phyloP scores from a whole-genome alignment of 2,113 vertebrate species.

The Pedetes capensis region DNA sequence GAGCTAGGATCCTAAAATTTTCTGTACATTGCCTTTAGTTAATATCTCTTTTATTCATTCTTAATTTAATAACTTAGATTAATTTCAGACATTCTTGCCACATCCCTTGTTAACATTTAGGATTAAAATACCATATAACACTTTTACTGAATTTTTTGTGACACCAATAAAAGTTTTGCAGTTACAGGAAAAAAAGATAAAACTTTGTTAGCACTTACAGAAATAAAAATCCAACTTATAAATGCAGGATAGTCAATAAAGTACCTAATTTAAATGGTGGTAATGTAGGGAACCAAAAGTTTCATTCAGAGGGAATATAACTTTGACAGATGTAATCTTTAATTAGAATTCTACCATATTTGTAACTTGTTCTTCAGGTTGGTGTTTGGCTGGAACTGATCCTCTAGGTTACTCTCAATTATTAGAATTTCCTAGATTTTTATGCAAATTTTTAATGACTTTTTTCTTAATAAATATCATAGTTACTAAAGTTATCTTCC shows the following conservation, averaged over 20 bases:
- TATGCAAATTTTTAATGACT: neutral
- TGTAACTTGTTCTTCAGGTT: neutral
- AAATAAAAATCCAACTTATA: neutral
- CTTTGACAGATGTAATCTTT: neutral
- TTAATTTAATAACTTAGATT: slow-evolving; percentile 4
- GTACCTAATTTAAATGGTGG: neutral
- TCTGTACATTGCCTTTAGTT: neutral
- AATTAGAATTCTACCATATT: neutral
- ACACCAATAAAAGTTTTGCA: neutral
- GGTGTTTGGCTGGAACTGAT: neutral
- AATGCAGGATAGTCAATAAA: neutral
- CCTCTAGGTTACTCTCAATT: neutral
- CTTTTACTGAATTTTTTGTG: neutral
- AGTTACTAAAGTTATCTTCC: neutral
- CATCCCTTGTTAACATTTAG: neutral
- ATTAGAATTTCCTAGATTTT: neutral
- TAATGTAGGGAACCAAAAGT: neutral
- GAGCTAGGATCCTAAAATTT: neutral
- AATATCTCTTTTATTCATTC: slow-evolving; percentile 16
- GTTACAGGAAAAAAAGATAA: neutral
- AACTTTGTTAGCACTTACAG: neutral
- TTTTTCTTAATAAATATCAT: neutral
- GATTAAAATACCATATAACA: neutral
- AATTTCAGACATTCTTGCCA: neutral
- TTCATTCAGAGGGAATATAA: neutral